Conservation (phyloP, 2,113 vertebrate genomes). For the Gymnobelideus leadbeateri region DNA sequence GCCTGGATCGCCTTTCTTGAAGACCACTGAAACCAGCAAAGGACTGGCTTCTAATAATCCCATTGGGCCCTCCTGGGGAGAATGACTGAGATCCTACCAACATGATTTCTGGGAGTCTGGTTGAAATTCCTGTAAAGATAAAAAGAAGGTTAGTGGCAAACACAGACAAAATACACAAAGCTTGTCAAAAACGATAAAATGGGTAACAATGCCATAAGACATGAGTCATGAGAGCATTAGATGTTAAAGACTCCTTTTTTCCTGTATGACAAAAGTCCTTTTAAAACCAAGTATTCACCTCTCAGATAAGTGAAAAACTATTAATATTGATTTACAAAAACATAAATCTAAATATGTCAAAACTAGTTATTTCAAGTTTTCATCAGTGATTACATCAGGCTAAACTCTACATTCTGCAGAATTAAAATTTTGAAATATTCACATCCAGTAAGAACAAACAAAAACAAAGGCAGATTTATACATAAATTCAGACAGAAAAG, state of each 20-base stretch:
- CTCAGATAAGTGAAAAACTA: background rate
- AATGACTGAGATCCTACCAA: conserved; percentile 92
- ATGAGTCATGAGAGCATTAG: background rate
- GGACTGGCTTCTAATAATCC: conserved; percentile 98
- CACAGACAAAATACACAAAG: background rate
- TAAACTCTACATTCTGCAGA: background rate
- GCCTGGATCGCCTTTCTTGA: conserved; percentile 96
- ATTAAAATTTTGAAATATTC: background rate
- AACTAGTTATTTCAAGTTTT: background rate
- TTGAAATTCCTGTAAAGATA: conserved; percentile 90
- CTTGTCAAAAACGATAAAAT: background rate
- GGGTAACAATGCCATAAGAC: accelerated
- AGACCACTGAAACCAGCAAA: conserved; percentile 98
- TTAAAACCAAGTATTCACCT: background rate
- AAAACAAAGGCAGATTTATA: background rate
- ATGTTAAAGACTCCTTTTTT: background rate
- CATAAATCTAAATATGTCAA: background rate
- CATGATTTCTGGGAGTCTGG: conserved; percentile 95
- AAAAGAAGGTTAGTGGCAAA: conserved; percentile 27
- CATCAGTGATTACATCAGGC: background rate
- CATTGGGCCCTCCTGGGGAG: conserved; percentile 97
- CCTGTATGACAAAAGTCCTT: background rate
- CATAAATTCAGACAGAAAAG: background rate
- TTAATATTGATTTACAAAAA: background rate
- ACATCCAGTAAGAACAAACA: background rate